Base-by-base conservation (phyloP, 2,888 invertebrate species). In the Limenitis camilla region DNA sequence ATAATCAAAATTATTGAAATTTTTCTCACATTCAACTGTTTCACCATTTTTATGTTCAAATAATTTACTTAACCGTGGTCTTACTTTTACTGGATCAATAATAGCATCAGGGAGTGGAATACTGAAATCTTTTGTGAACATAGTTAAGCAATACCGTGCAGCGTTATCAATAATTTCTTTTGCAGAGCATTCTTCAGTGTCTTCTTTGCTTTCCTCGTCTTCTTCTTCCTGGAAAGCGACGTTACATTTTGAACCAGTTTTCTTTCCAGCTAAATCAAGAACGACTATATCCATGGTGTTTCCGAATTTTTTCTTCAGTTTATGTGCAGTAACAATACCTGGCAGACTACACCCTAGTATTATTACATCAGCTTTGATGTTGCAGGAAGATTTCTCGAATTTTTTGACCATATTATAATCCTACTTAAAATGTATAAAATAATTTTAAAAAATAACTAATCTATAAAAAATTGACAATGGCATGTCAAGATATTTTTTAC, bases 261-360 rank as follows among this genome's bases (percentile, higher is more conserved):
- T 54, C 6, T 60, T 39, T 2, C 58, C 62, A 2, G 66, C 66
- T 29, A 84, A 62, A 55, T 87, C 82, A 0, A 88, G 61, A 0
- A 88, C 77, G 2, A 86, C 73, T 4, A 88, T 76, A 32, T 85
- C 80, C 72, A 86, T 76, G 33, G 77, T 68, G 56, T 79, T 63
- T 1, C 87, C 87, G 51, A 88, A 85, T 48, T 68, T 78, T 53
- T 71, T 76, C 67, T 76, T 81, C 9, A 88, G 66, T 56, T 86
- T 82, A 67, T 87, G 79, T 0, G 87, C 87, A 0, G 80, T 72
- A 6, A 88, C 81, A 29, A 85, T 79, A 1, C 86, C 87, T 5
- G 86, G 81, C 1, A 87, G 71, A 42, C 74, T 83, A 61, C 83
- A 81, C 69, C 87, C 87, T 58, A 87, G 60, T 36, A 87, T 74